Conservation (phyloP, 2,888 invertebrate species). For the Gymnoscelis rufifasciata region DNA sequence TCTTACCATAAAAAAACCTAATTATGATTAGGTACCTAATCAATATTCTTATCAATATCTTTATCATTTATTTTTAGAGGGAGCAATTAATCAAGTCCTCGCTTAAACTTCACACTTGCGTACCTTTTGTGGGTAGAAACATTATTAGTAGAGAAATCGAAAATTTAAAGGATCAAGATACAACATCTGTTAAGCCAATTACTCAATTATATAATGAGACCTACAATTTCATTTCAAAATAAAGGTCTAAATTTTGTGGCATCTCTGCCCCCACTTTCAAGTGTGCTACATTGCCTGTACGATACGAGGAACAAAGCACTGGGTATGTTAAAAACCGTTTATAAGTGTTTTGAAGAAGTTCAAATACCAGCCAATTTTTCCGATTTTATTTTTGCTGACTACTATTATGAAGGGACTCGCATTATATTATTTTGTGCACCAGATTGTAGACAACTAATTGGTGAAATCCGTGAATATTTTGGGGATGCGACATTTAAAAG, state of each 20-base stretch:
- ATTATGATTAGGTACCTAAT: too few species aligned
- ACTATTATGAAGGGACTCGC: too few species aligned
- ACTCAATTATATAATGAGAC: background rate
- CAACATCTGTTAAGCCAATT: background rate
- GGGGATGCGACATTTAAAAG: too few species aligned
- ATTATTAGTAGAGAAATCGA: background rate
- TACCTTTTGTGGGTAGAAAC: background rate
- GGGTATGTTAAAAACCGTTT: slow-evolving; percentile 1
- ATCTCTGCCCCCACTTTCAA: background rate
- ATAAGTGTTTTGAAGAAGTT: background rate
- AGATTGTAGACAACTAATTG: too few species aligned
- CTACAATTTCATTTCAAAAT: background rate
- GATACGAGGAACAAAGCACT: background rate
- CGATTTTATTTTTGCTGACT: too few species aligned
- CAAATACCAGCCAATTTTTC: too few species aligned
- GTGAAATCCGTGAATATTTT: too few species aligned
- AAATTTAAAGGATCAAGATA: background rate
- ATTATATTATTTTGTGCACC: too few species aligned
- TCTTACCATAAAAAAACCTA: too few species aligned
- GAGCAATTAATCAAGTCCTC: background rate
- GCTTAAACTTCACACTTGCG: background rate
- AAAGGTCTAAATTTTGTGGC: slow-evolving; percentile 1
- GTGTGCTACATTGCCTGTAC: background rate
- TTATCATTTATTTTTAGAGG: too few species aligned
- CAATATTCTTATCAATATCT: too few species aligned